Percentiles rank a stretch among this genome's conserved stretches.
These are phyloP conservation scores for Halictus ligatus DNA, from an alignment of 2,888 invertebrate genomes.

Conservation along the genomic window DNA sequence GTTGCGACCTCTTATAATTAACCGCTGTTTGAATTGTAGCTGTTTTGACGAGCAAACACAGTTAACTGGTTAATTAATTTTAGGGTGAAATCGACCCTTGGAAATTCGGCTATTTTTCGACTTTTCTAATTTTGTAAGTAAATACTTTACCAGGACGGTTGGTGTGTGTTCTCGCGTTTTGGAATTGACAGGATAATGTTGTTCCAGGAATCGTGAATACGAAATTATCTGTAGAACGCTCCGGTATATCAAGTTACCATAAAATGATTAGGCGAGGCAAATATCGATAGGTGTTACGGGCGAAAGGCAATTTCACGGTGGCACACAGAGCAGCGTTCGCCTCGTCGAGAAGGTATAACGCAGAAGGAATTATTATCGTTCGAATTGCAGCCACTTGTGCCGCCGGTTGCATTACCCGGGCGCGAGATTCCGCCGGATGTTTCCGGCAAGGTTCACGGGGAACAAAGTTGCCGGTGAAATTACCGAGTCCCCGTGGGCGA, in stretches of 20 bases:
- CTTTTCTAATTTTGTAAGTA: no score
- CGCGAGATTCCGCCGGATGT: constrained; percentile 58
- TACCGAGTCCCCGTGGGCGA: constrained; percentile 64
- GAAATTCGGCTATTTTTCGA: no score
- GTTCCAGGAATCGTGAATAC: background rate
- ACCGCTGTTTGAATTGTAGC: no score
- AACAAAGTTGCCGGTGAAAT: constrained; percentile 67
- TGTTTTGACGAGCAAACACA: no score
- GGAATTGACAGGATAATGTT: background rate
- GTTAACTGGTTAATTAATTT: no score
- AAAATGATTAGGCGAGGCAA: background rate
- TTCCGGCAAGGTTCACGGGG: constrained; percentile 60
- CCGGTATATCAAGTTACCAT: background rate
- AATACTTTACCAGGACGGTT: no score
- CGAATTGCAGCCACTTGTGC: constrained; percentile 43
- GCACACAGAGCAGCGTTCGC: background rate
- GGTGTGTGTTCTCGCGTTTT: background rate
- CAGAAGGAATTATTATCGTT: constrained; percentile 51
- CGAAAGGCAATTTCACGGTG: constrained; percentile 1
- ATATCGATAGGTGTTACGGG: background rate
- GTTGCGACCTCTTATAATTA: no score
- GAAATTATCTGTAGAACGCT: background rate
- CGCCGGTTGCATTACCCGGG: constrained; percentile 49
- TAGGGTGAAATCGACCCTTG: no score
- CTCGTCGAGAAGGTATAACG: constrained; percentile 23